Base-by-base conservation (phyloP, 35 echinoderm and acorn worm genomes). In the Diadema setosum region DNA sequence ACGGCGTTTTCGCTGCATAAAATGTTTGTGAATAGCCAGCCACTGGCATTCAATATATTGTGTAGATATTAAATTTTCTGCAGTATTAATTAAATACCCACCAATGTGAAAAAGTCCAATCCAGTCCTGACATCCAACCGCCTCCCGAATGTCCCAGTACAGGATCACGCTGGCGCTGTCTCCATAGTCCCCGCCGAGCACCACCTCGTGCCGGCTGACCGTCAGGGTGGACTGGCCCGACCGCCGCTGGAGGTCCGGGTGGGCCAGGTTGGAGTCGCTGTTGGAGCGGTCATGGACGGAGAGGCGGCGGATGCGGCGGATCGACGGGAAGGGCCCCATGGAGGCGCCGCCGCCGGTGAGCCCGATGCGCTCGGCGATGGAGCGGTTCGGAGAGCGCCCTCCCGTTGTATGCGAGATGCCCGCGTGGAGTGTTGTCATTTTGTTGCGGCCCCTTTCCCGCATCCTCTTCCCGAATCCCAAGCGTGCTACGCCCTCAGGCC, bases 131-230 rank as follows among this genome's bases (percentile, higher is more conserved):
- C 81, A 80, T 5, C 88, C 85, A 14, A 99, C 86, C 0, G 84
- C 90, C 26, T 99, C 96, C 81, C 85, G 85, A 4, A 99, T 92
- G 81, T 99, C 96, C 96, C 96, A 99, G 43, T 87, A 92, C 40
- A 99, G 85, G 32, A 95, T 87, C 1, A 95, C 58, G 48, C 90
- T 90, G 3, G 81, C 45, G 69, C 83, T 91, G 12, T 81, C 89
- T n/a, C 84, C 89, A 14, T 88, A 44, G 5, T 91, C 93, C 1
- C 48, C 70, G 5, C 92, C 86, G 0, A 98, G 49, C 20, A 87
- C 91, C 55, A 94, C 73, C 64, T 92, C 89, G 45, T 99, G 89
- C 55, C 92, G 91, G 44, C 89, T 99, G 18, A 99, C 96, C 9
- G 90, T 86, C 42, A 99, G 80, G 67, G 81, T 92, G 6, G 96